Evolutionary conservation across 2,113 vertebrate genomes (phyloP).

Genomic region (Oreocharis arfaki): DNA sequence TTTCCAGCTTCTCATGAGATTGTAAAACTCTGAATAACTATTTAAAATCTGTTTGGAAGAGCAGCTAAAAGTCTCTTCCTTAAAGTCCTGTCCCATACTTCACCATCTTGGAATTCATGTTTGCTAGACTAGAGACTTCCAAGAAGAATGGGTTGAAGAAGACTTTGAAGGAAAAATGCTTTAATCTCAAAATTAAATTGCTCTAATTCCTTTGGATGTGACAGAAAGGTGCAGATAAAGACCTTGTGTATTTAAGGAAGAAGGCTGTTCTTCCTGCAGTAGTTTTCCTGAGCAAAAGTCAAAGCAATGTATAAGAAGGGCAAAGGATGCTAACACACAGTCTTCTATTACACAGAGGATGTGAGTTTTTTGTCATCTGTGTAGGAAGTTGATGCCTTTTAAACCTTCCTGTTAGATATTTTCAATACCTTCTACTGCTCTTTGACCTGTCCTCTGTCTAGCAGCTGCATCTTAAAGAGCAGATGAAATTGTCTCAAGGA

Average conservation of each 20-base stretch:
- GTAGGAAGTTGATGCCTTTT: conserved; percentile 9
- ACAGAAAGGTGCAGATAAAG: not conserved
- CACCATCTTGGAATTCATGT: not conserved
- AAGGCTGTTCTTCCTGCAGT: not conserved
- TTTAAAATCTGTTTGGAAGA: not conserved
- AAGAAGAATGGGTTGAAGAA: not conserved
- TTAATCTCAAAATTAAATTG: not conserved
- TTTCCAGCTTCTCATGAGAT: not conserved
- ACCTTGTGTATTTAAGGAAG: not conserved
- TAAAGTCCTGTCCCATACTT: not conserved
- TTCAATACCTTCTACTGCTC: conserved; percentile 9
- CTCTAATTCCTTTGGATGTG: not conserved
- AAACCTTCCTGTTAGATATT: not conserved
- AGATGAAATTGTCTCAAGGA: not conserved
- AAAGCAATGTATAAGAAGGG: not conserved
- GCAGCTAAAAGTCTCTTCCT: not conserved
- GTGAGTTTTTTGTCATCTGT: not conserved
- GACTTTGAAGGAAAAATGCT: not conserved
- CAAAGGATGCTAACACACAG: not conserved
- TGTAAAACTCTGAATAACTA: not conserved
- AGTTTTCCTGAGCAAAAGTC: not conserved
- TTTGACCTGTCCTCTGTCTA: conserved; percentile 28
- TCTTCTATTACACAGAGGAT: not conserved
- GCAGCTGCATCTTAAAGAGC: conserved; percentile 10
- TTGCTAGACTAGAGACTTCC: not conserved